These are phyloP conservation scores for Tetragonula clypearis DNA, from an alignment of 1,140 invertebrate genomes.

Conservation along the genomic window DNA sequence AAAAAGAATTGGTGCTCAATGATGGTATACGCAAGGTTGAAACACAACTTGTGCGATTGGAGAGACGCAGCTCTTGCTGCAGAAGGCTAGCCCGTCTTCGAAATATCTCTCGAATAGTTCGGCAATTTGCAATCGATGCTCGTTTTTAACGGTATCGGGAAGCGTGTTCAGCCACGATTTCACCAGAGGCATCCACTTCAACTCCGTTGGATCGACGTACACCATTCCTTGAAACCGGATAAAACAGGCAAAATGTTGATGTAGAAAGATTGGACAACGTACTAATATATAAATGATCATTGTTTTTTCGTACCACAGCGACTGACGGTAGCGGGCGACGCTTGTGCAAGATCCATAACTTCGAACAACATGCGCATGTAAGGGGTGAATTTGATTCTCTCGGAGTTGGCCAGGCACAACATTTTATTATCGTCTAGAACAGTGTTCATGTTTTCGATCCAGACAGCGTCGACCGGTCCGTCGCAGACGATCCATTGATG, in stretches of 20 bases:
- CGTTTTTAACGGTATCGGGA: slow-evolving; percentile 82
- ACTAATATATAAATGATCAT: background rate
- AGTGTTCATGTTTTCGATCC: slow-evolving; percentile 98
- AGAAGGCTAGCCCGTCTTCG: slow-evolving; percentile 85
- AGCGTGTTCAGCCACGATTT: slow-evolving; percentile 89
- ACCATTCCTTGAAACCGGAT: slow-evolving; percentile 89
- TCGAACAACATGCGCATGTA: slow-evolving; percentile 94
- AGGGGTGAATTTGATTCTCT: slow-evolving; percentile 93
- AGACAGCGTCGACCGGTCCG: slow-evolving; percentile 96
- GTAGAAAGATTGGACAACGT: background rate
- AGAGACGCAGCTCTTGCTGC: slow-evolving; percentile 85
- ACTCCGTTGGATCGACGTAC: slow-evolving; percentile 91
- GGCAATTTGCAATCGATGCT: slow-evolving; percentile 83
- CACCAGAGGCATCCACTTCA: slow-evolving; percentile 91
- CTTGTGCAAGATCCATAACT: slow-evolving; percentile 92
- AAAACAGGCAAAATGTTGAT: background rate
- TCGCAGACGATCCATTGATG: slow-evolving; percentile 94
- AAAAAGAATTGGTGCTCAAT: background rate
- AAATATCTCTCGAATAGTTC: slow-evolving; percentile 85
- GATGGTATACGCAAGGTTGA: background rate
- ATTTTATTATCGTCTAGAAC: slow-evolving; percentile 97
- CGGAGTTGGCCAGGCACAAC: slow-evolving; percentile 92
- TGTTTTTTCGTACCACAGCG: slow-evolving; percentile 76
- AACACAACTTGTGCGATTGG: slow-evolving; percentile 84
- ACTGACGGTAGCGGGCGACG: slow-evolving; percentile 94